Conservation (phyloP, 2,797 vertebrate species). For the Mus caroli region DNA sequence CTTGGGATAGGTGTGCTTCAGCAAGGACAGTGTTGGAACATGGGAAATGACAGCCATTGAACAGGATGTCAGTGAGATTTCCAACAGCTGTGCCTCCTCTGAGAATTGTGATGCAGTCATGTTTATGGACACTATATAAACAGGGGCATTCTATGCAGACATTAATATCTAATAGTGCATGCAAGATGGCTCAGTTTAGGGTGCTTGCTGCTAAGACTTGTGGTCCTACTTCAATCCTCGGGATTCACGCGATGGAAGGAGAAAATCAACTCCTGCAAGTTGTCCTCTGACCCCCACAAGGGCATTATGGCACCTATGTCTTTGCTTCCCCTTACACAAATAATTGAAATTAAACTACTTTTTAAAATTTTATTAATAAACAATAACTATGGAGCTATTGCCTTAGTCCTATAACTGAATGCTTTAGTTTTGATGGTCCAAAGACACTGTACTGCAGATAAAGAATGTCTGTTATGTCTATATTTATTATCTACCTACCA, state of each 20-base stretch:
- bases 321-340: not conserved
- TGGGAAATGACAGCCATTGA: no score
- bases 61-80: not conserved
- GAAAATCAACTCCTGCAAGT: not conserved
- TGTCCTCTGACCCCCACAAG: not conserved
- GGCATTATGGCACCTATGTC: not conserved
- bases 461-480: not conserved
- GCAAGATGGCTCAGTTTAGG: not conserved
- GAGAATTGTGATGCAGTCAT: rapidly evolving
- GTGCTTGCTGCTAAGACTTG: not conserved
- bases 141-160: not conserved
- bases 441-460: not conserved
- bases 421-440: not conserved
- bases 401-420: no score
- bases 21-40: not conserved
- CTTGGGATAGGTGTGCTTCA: not conserved
- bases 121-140: not conserved
- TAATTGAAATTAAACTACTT: not conserved
- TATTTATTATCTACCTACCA: not conserved
- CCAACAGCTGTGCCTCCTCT: no score
- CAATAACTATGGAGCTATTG: rapidly evolving
- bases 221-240: no score
- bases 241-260: not conserved
- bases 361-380: not conserved
- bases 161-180: not conserved